Conservation (phyloP, 2,113 vertebrate genomes). For the Leptodactylus fuscus region DNA sequence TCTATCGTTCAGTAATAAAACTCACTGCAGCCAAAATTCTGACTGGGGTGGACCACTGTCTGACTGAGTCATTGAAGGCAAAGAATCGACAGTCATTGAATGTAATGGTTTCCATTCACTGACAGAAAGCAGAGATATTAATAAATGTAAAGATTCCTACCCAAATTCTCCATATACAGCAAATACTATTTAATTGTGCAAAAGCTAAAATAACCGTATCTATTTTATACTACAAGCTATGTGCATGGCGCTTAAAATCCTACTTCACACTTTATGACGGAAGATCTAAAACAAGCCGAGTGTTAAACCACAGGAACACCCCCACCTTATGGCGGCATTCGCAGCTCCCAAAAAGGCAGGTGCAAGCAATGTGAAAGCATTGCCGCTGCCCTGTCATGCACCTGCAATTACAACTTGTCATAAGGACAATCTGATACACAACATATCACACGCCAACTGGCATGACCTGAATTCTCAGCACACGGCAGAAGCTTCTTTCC, state of each 20-base stretch:
- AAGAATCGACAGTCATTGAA: no score
- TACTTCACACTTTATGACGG: neutral
- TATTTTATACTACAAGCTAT: neutral
- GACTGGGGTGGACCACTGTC: no score
- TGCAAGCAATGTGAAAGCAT: neutral
- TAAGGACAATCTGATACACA: neutral
- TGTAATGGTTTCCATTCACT: no score
- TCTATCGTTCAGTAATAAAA: no score
- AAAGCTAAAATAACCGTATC: no score
- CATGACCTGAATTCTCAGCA: neutral
- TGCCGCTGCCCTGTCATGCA: neutral
- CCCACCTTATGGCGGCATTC: neutral
- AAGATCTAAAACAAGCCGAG: neutral
- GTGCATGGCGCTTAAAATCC: neutral
- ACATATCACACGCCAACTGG: neutral
- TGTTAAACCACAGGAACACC: conserved; percentile 46
- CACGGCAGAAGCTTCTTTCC: neutral
- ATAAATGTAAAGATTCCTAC: no score
- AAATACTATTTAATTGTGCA: no score
- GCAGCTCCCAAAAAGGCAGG: conserved; percentile 18
- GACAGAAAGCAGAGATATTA: no score
- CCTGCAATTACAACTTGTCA: neutral
- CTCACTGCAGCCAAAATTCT: no score
- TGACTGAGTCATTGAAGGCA: no score
- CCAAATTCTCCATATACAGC: no score